Percentiles rank a stretch among this genome's conserved stretches.
Conservation (phyloP, 1,140 invertebrate genomes). For the Drosophila quadrilineata region DNA sequence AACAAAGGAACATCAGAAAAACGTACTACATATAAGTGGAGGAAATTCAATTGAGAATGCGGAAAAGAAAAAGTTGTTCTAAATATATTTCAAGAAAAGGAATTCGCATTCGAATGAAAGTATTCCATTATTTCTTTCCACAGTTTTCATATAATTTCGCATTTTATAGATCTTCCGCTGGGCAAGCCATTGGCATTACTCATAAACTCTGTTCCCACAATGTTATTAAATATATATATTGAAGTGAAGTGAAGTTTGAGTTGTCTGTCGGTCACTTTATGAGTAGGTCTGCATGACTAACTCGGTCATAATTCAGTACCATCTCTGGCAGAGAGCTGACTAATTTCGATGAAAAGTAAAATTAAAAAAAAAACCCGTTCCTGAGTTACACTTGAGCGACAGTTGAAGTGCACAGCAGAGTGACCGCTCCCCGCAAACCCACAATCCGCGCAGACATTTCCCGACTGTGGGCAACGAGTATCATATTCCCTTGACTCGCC, state of each 20-base stretch:
- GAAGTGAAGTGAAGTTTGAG: conserved; percentile 7
- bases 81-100: too few species aligned
- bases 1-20: too few species aligned
- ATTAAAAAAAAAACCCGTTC: conserved; percentile 34
- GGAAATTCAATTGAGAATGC: conserved; percentile 33
- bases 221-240: conserved; percentile 7
- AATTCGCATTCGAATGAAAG: too few species aligned
- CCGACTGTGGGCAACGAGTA: too few species aligned
- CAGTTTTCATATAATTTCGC: too few species aligned
- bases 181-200: conserved; percentile 24
- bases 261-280: neutral
- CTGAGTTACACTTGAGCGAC: conserved; percentile 34
- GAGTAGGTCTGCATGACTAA: conserved; percentile 11
- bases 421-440: neutral
- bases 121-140: too few species aligned
- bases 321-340: conserved; percentile 14
- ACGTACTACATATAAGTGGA: too few species aligned
- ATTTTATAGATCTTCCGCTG: conserved; percentile 5
- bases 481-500: conserved; percentile 30
- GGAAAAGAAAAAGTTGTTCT: neutral
- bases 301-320: conserved; percentile 14
- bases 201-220: conserved; percentile 21
- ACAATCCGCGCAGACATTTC: too few species aligned
- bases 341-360: conserved; percentile 30
- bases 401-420: conserved; percentile 28